phyloP scores from a whole-genome alignment of 2,113 vertebrate genomes.

The Pedionomus torquatus region DNA sequence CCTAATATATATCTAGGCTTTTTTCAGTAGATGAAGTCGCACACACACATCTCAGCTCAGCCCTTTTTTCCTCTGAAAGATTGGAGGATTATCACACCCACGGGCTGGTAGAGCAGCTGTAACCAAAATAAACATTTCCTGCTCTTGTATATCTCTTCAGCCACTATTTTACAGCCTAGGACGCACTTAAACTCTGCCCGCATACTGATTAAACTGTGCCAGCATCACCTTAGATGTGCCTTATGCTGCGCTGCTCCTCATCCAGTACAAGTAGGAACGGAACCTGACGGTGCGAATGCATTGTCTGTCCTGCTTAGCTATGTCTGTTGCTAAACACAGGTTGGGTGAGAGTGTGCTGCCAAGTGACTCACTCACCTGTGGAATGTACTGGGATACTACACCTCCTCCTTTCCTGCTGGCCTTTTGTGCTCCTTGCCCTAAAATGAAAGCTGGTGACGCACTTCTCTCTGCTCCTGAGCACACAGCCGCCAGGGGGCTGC shows the following conservation, averaged over 20 bases:
- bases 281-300: background rate
- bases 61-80: background rate
- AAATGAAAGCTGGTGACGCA: background rate
- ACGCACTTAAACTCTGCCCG: background rate
- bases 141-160: background rate
- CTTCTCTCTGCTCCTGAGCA: background rate
- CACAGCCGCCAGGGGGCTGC: background rate
- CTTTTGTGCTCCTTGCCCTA: background rate
- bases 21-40: background rate
- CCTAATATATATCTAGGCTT: background rate
- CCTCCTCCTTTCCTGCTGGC: background rate
- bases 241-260: background rate
- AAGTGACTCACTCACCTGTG: background rate
- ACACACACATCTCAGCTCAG: background rate
- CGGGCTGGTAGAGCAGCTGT: background rate
- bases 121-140: background rate
- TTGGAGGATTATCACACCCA: background rate
- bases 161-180: background rate
- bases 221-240: background rate
- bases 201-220: background rate
- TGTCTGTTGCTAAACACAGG: background rate
- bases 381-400: background rate
- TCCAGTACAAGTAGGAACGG: background rate
- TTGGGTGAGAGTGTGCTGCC: background rate
- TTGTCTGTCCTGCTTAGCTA: background rate